Conservation (phyloP, 2,113 vertebrate genomes). For the Oncorhynchus kisutch region DNA sequence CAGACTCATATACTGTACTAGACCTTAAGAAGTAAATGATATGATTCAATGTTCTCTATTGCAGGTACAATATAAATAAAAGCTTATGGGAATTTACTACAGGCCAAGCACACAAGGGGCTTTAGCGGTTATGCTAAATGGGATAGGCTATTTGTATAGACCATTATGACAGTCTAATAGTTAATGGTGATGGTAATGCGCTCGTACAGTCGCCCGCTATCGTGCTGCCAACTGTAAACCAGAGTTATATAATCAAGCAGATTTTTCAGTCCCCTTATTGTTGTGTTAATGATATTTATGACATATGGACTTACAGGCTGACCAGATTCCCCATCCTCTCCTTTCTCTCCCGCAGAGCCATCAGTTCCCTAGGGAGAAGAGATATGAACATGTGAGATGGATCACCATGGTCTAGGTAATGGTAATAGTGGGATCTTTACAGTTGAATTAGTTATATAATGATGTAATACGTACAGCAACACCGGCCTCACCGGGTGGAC, state of each 20-base stretch:
- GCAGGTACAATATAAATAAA: background rate
- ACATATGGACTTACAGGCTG: conserved; percentile 81
- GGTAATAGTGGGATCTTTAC: too few species aligned
- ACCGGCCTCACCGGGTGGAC: conserved; percentile 92
- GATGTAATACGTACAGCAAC: conserved; percentile 81
- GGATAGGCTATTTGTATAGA: background rate
- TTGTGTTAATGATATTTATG: background rate
- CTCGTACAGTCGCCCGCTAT: background rate
- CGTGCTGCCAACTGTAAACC: background rate
- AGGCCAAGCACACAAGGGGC: background rate
- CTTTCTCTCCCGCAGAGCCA: conserved; percentile 88
- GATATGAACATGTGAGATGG: background rate
- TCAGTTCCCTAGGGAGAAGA: conserved; percentile 81
- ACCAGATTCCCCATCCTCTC: conserved; percentile 93
- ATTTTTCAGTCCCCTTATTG: background rate
- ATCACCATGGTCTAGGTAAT: too few species aligned
- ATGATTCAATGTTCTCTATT: conserved; percentile 27
- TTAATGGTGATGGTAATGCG: background rate
- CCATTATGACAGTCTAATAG: background rate
- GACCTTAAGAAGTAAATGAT: conserved; percentile 26
- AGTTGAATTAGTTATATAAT: too few species aligned
- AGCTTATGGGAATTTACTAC: background rate
- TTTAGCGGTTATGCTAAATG: background rate
- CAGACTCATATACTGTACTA: conserved; percentile 24
- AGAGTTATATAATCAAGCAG: background rate